Conservation (phyloP, 2,888 invertebrate genomes). For the Oligia latruncula region DNA sequence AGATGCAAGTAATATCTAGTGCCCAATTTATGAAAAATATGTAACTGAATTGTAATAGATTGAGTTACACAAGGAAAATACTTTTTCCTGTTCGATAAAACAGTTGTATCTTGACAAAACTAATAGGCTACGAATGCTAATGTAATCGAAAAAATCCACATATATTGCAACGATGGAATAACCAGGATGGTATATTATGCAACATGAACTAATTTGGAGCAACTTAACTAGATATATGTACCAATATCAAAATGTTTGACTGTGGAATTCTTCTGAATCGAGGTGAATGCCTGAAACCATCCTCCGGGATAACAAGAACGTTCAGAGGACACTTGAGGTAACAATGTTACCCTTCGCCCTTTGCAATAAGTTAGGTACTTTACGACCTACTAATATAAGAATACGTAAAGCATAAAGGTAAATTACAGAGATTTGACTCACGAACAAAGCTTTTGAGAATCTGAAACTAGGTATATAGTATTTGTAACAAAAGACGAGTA, state of each 20-base stretch:
- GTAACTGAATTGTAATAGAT: conserved; percentile 26
- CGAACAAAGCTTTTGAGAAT: conserved; percentile 7
- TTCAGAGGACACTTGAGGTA: conserved; percentile 72
- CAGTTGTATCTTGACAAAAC: conserved; percentile 51
- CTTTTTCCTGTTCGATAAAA: conserved; percentile 59
- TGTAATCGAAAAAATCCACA: conserved; percentile 56
- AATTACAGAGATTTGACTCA: conserved; percentile 26
- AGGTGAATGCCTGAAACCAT: conserved; percentile 60
- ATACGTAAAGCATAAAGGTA: conserved; percentile 27
- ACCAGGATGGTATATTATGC: conserved; percentile 36
- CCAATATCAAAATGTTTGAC: conserved; percentile 14
- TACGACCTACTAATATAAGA: conserved; percentile 57
- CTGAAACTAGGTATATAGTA: neutral
- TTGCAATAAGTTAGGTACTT: conserved; percentile 68
- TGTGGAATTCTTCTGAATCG: conserved; percentile 52
- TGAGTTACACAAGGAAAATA: conserved; percentile 47
- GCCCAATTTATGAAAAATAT: conserved; percentile 53
- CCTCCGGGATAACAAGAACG: conserved; percentile 71
- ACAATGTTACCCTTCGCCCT: conserved; percentile 72
- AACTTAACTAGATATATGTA: neutral
- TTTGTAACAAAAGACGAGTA: neutral
- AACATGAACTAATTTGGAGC: conserved; percentile 11
- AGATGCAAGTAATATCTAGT: conserved; percentile 62
- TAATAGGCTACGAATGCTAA: conserved; percentile 46
- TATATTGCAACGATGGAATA: conserved; percentile 51